phyloP scores from a whole-genome alignment of 2,888 invertebrate species.

The Zootermopsis nevadensis region DNA sequence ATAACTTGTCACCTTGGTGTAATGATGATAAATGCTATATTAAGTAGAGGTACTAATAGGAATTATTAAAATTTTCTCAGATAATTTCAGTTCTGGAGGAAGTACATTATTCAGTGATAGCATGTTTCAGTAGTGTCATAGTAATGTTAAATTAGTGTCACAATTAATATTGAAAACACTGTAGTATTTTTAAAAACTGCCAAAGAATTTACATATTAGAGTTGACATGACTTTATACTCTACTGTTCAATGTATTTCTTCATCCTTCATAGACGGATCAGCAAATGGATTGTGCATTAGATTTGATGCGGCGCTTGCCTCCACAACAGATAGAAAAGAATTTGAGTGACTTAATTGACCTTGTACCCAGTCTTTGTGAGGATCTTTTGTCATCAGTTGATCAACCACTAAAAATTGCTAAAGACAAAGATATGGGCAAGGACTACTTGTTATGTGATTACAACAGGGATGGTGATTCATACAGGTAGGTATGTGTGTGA shows the following conservation, averaged over 20 bases:
- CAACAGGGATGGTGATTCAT: constrained; percentile 98
- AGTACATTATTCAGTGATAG: no score
- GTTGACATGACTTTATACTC: no score
- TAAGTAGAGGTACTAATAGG: no score
- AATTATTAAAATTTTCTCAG: no score
- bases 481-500: constrained; percentile 70
- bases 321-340: constrained; percentile 99
- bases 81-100: no score
- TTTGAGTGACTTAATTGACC: constrained; percentile 95
- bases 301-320: constrained; percentile 98
- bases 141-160: no score
- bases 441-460: constrained; percentile 99
- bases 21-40: no score
- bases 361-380: constrained; percentile 96
- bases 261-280: constrained; percentile 80
- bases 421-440: constrained; percentile 93
- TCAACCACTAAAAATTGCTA: constrained; percentile 97
- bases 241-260: neutral
- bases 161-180: no score
- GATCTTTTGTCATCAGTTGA: constrained; percentile 97
- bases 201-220: no score
- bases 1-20: no score
- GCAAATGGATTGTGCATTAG: constrained; percentile 98
- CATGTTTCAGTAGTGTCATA: no score
- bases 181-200: no score